Percentiles rank a stretch among this genome's conserved stretches.
phyloP scores from a whole-genome alignment of 2,797 vertebrate genomes.

The Pelobates cultripes region DNA sequence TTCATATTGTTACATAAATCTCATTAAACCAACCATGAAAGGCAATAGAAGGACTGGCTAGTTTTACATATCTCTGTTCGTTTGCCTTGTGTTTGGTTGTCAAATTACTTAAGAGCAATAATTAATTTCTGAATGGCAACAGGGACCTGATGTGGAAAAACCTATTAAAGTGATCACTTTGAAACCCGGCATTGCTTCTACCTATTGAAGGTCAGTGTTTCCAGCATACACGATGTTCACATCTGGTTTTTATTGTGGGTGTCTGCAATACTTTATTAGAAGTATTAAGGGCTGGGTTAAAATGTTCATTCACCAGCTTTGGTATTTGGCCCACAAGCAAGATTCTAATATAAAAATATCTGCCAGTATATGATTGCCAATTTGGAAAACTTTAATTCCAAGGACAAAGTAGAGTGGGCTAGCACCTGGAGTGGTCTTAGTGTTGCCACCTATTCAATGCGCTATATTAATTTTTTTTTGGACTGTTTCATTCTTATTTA shows the following conservation, averaged over 20 bases:
- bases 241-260: constrained; percentile 38
- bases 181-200: not conserved
- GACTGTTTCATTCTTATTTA: not conserved
- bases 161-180: constrained; percentile 19
- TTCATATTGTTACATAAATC: constrained; percentile 22
- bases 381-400: constrained; percentile 47
- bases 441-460: constrained; percentile 9
- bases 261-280: constrained; percentile 43
- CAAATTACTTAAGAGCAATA: constrained; percentile 20
- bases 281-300: constrained; percentile 29
- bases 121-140: constrained; percentile 31
- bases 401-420: constrained; percentile 21
- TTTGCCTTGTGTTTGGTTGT: constrained; percentile 10
- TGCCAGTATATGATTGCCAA: constrained; percentile 38
- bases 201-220: constrained; percentile 21
- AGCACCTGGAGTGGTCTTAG: constrained; percentile 29
- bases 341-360: constrained; percentile 43
- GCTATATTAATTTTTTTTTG: constrained; percentile 20
- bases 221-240: constrained; percentile 30
- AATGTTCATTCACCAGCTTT: constrained; percentile 50
- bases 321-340: constrained; percentile 47
- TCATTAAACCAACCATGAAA: constrained; percentile 24
- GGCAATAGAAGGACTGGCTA: not conserved
- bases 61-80: not conserved
- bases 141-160: not conserved